Evolutionary conservation across 2,113 vertebrate species (phyloP).

Genomic region (Semnornis frantzii): DNA sequence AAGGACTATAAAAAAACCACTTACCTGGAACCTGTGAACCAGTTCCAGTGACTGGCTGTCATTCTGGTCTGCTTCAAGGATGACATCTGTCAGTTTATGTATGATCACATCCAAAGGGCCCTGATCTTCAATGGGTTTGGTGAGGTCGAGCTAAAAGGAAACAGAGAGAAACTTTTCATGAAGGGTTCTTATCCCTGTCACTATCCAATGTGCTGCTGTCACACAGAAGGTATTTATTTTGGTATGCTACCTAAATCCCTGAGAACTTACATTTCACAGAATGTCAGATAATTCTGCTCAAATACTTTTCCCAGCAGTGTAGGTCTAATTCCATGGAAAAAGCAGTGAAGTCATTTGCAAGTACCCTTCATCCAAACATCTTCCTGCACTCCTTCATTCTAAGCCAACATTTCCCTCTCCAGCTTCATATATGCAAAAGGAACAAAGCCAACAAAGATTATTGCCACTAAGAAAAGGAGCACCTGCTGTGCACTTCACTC

Average conservation of each 20-base stretch:
- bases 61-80: slow-evolving; percentile 97
- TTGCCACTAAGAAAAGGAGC: background rate
- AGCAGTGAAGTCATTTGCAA: background rate
- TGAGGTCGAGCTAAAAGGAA: slow-evolving; percentile 88
- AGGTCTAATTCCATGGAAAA: background rate
- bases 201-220: background rate
- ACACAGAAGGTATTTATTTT: background rate
- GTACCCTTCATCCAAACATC: background rate
- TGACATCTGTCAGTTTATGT: slow-evolving; percentile 97
- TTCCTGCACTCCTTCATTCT: background rate
- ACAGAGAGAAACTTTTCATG: background rate
- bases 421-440: background rate
- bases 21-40: slow-evolving; percentile 95
- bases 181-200: background rate
- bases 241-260: background rate
- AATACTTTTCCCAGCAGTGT: background rate
- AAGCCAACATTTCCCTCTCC: background rate
- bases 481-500: accelerated
- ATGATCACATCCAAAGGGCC: slow-evolving; percentile 97
- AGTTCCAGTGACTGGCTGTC: slow-evolving; percentile 91
- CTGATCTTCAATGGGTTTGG: slow-evolving; percentile 93
- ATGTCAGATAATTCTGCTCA: background rate
- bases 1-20: background rate
- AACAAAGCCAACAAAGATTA: background rate
- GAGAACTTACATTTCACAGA: background rate